These are phyloP conservation scores for Pediacus dermestoides DNA, from an alignment of 2,888 invertebrate genomes.

Conservation along the genomic window DNA sequence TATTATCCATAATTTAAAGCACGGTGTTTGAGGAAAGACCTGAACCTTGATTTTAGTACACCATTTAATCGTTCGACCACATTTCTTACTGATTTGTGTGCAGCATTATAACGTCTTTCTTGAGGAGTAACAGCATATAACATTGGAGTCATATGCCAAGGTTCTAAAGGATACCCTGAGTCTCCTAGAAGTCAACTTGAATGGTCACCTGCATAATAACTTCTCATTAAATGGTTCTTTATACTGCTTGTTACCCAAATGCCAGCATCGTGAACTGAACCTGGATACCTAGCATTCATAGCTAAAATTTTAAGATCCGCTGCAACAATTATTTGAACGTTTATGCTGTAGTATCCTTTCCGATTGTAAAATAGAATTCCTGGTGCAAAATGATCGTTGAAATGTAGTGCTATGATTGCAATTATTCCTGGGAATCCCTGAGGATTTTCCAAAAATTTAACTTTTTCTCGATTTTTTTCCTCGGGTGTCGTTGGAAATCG, in stretches of 20 bases:
- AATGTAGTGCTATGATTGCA: too few relatives aligned
- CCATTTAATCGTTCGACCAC: constrained; percentile 13
- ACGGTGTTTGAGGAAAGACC: constrained; percentile 11
- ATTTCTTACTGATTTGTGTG: constrained; percentile 9
- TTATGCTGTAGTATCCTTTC: too few relatives aligned
- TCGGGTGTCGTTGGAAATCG: too few relatives aligned
- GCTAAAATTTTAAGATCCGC: constrained; percentile 13
- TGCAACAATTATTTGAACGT: too few relatives aligned
- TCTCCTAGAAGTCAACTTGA: constrained; percentile 8
- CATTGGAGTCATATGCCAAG: constrained; percentile 14
- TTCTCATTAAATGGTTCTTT: constrained; percentile 5
- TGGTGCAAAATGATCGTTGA: too few relatives aligned
- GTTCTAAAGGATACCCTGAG: constrained; percentile 11
- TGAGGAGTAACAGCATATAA: constrained; percentile 7
- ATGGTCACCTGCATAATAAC: constrained; percentile 7
- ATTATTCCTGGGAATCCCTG: too few relatives aligned
- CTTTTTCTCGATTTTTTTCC: too few relatives aligned
- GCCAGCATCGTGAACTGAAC: constrained; percentile 13
- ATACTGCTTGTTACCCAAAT: constrained; percentile 10
- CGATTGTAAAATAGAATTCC: too few relatives aligned
- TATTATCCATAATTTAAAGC: constrained; percentile 9
- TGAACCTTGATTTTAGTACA: constrained; percentile 13
- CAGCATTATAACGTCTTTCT: constrained; percentile 9
- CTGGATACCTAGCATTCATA: constrained; percentile 13
- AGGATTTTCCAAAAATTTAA: too few relatives aligned